phyloP scores from a whole-genome alignment of 2,888 invertebrate genomes.

The Acronicta alni region DNA sequence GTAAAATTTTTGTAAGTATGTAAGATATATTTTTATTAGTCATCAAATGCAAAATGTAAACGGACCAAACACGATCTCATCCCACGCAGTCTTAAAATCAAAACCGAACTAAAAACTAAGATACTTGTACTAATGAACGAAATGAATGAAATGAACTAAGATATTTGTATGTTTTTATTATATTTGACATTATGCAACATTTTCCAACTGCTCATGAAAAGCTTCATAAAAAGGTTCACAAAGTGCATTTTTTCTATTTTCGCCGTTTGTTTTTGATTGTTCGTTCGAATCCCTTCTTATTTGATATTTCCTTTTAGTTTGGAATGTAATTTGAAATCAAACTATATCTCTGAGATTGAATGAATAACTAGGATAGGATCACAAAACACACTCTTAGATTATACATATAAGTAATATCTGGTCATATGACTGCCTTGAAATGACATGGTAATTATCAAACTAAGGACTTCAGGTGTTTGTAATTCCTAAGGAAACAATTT shows the following conservation, averaged over 20 bases:
- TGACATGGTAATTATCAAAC: conserved; percentile 7
- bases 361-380: background rate
- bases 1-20: background rate
- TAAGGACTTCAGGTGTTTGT: conserved; percentile 4
- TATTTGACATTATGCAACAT: too few species aligned
- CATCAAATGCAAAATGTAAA: conserved; percentile 33
- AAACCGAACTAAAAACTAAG: conserved; percentile 3
- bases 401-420: background rate
- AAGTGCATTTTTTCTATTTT: too few species aligned
- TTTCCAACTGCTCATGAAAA: too few species aligned
- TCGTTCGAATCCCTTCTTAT: too few species aligned
- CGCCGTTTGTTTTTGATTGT: too few species aligned
- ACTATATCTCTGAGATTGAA: background rate
- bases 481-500: conserved; percentile 25
- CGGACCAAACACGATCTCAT: conserved; percentile 20
- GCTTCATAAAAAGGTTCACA: too few species aligned
- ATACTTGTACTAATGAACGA: too few species aligned
- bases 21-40: conserved; percentile 28
- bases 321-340: too few species aligned
- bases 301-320: too few species aligned
- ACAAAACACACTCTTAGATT: background rate
- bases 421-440: conserved; percentile 27
- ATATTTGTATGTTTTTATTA: too few species aligned
- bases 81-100: conserved; percentile 40
- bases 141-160: too few species aligned